phyloP scores from a whole-genome alignment of 2,888 invertebrate species.

The Volucella inanis region DNA sequence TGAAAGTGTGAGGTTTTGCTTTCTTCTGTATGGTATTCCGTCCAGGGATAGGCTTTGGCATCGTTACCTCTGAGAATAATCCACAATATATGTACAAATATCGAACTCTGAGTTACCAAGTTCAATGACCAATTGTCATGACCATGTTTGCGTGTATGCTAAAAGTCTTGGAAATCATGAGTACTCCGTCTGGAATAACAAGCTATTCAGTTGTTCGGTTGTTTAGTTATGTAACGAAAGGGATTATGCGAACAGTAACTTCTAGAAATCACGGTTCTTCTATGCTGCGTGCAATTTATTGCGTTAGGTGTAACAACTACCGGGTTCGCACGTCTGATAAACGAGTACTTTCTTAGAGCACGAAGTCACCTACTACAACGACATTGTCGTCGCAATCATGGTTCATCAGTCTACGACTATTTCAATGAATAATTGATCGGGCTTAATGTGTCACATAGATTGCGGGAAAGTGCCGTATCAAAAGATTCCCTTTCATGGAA shows the following conservation, averaged over 20 bases:
- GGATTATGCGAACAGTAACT: slow-evolving; percentile 33
- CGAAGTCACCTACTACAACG: slow-evolving; percentile 40
- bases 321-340: slow-evolving; percentile 67
- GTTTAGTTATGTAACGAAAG: slow-evolving; percentile 3
- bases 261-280: slow-evolving; percentile 54
- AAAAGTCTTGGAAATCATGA: slow-evolving; percentile 67
- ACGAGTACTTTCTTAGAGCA: slow-evolving; percentile 43
- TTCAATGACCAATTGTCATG: slow-evolving; percentile 56
- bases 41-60: slow-evolving; percentile 38
- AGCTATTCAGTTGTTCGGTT: slow-evolving; percentile 29
- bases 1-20: slow-evolving; percentile 74
- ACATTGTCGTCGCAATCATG: slow-evolving; percentile 6
- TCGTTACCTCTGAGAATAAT: slow-evolving; percentile 52
- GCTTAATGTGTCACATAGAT: slow-evolving; percentile 67
- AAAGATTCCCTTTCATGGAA: slow-evolving; percentile 71
- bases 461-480: slow-evolving; percentile 58
- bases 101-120: slow-evolving; percentile 60
- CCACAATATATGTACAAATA: slow-evolving; percentile 18
- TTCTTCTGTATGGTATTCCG: slow-evolving; percentile 40
- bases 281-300: slow-evolving; percentile 72
- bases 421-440: slow-evolving; percentile 70
- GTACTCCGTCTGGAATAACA: slow-evolving; percentile 72
- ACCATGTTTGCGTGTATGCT: slow-evolving; percentile 28
- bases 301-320: slow-evolving; percentile 65
- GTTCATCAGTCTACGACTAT: slow-evolving; percentile 36